phyloP scores from a whole-genome alignment of 2,113 vertebrate species.

The Gorilla gorilla region DNA sequence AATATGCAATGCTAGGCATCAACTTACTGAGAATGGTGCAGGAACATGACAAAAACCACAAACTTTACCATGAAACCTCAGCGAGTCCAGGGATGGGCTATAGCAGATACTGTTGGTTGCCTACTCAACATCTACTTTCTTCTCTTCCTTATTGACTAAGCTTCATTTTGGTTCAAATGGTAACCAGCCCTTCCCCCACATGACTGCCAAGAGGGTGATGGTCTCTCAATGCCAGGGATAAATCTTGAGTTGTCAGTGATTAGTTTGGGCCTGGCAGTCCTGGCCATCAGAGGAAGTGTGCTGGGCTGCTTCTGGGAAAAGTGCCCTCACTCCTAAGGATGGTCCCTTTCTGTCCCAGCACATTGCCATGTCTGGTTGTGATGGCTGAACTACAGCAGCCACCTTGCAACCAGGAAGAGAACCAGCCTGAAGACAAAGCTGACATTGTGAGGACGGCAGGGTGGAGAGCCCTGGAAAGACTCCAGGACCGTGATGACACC shows the following conservation, averaged over 20 bases:
- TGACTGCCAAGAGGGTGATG: neutral
- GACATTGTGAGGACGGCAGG: neutral
- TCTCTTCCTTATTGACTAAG: neutral
- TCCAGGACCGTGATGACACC: neutral
- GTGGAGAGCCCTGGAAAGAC: neutral
- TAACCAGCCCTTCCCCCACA: neutral
- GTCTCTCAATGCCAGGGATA: neutral
- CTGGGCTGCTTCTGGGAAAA: neutral
- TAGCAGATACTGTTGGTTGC: rapidly evolving
- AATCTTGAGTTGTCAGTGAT: neutral
- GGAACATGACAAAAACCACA: neutral
- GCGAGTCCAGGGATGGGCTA: neutral
- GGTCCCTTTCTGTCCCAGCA: neutral
- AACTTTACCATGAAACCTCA: neutral
- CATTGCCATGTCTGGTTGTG: neutral
- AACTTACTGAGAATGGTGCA: neutral
- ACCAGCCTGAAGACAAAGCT: neutral
- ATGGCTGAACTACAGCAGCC: neutral
- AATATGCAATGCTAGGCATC: neutral
- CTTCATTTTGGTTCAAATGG: neutral
- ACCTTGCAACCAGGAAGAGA: neutral
- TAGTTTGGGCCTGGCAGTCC: neutral
- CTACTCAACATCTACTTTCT: neutral
- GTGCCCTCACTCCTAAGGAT: neutral
- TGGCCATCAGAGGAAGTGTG: neutral